These are phyloP conservation scores for Toxotes jaculatrix DNA, from an alignment of 2,113 vertebrate genomes.

Conservation along the genomic window DNA sequence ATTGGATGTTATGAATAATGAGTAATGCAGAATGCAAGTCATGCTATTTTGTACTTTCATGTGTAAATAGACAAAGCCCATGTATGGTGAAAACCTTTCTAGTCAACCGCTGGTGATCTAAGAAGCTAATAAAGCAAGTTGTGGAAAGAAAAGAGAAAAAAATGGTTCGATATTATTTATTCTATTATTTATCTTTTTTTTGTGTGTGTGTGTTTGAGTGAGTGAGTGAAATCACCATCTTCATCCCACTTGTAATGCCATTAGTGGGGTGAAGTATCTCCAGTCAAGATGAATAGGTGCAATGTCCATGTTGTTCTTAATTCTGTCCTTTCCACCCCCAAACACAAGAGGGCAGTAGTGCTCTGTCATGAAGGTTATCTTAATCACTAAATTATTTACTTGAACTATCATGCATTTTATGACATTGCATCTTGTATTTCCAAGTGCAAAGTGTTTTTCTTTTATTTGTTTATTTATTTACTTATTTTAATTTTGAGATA, in stretches of 20 bases:
- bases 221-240: neutral
- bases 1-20: neutral
- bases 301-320: neutral
- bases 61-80: constrained; percentile 21
- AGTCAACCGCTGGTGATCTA: constrained; percentile 19
- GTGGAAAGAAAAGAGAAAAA: neutral
- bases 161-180: neutral
- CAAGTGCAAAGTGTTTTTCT: neutral
- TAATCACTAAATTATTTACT: neutral
- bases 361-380: constrained; percentile 45
- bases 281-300: neutral
- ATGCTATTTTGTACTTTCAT: neutral
- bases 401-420: neutral
- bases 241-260: neutral
- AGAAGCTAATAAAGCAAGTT: constrained; percentile 63
- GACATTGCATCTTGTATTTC: neutral
- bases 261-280: neutral
- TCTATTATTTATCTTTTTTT: neutral
- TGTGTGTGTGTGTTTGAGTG: neutral
- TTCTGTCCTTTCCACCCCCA: constrained; percentile 38
- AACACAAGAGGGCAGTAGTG: constrained; percentile 79
- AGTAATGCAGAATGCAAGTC: constrained; percentile 2
- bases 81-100: constrained; percentile 14
- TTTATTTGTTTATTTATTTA: neutral
- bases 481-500: neutral